Base-by-base conservation (phyloP, 92 coral and sea anemone genomes). In the Zoanthus gigantus region DNA sequence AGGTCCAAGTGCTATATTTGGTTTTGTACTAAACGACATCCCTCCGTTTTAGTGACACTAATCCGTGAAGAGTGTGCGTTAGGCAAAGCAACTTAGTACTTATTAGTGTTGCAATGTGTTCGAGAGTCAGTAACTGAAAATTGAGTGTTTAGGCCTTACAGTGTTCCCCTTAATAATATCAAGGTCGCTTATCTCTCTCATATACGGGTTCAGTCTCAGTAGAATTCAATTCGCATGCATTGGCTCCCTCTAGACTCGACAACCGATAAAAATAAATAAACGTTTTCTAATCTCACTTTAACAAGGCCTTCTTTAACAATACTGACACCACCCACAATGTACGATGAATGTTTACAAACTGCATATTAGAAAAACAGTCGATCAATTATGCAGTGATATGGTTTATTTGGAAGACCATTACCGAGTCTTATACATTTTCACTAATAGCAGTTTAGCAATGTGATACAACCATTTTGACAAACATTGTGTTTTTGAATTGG, bases 241-340 rank as follows among this genome's bases (percentile, higher is more conserved):
- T 65, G 85, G 85, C 85, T 81, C 85, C 85, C 67, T 65, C 29
- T 23, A 81, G 85, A 81, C 85, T 81, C 85, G 85, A 65, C 85
- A 17, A 58, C 85, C 85, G 91, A 91, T 83, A 87, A 89, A 87
- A 94, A 90, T 89, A 88, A 54, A 91, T 87, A 92, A 91, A 88
- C 84, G 90, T 91, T 89, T 83, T 81, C 92, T 88, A 92, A 94
- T 93, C 98, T 89, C 89, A 78, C 91, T 61, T 87, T 88, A 89
- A 78, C 95, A 89, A 94, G 56, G 91, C 77, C 93, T 87, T 63
- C 87, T 46, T 77, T 75, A 78, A 50, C 90, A 92, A 69, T 88
- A 85, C 73, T 76, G 84, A 84, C 96, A 95, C 98, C 98, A 95
- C 98, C 98, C 98, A 95, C 96, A 91, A 67, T 44, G 82, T 74